Conservation (phyloP, 2,797 vertebrate genomes). For the Diceros bicornis region DNA sequence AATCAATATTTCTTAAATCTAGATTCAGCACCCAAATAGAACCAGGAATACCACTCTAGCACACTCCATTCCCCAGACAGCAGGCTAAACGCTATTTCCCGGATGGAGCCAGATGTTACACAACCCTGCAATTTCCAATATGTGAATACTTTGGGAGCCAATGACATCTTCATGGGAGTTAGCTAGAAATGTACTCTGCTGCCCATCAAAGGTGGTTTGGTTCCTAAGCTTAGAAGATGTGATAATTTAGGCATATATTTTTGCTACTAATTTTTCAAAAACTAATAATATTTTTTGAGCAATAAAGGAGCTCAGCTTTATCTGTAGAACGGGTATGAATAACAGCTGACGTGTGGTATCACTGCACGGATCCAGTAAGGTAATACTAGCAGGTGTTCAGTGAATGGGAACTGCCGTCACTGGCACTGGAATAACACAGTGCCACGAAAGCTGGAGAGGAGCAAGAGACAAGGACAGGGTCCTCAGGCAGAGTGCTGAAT, state of each 20-base stretch:
- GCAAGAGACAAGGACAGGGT: not conserved
- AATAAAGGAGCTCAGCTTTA: not conserved
- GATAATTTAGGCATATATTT: too few species aligned
- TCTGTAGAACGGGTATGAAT: not conserved
- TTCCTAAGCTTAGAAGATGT: too few species aligned
- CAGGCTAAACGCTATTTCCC: not conserved
- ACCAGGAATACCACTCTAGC: not conserved
- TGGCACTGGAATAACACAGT: not conserved
- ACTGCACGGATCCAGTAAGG: not conserved
- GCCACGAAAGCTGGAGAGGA: not conserved
- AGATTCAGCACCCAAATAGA: not conserved
- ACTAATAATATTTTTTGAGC: too few species aligned
- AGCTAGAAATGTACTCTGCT: slow-evolving; percentile 20
- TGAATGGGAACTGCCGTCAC: not conserved
- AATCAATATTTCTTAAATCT: not conserved
- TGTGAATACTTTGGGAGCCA: not conserved
- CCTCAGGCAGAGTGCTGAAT: not conserved
- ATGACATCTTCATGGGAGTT: not conserved
- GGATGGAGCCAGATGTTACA: not conserved
- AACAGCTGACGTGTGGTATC: not conserved
- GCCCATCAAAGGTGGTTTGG: too few species aligned
- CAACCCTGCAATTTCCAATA: not conserved
- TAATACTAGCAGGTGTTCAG: not conserved
- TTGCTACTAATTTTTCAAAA: too few species aligned
- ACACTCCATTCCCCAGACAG: not conserved